Conservation (phyloP, 2,113 vertebrate genomes). For the Ibidorhyncha struthersii region DNA sequence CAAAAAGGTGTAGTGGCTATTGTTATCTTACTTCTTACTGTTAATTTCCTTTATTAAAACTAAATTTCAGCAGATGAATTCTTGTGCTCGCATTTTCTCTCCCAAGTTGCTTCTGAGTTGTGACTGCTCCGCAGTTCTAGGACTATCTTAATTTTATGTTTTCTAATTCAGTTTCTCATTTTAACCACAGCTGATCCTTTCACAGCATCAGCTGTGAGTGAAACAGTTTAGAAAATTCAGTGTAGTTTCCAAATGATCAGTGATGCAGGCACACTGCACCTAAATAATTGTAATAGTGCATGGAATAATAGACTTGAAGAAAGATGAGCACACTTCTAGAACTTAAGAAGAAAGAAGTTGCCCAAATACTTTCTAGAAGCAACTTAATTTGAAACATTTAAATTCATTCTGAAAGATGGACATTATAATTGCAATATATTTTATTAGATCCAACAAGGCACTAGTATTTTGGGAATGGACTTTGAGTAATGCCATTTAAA, state of each 20-base stretch:
- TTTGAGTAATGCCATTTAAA: not conserved
- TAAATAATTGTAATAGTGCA: not conserved
- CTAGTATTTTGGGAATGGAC: not conserved
- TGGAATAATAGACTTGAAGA: not conserved
- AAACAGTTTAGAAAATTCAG: not conserved
- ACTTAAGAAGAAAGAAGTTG: not conserved
- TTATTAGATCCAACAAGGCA: not conserved
- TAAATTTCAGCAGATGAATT: not conserved
- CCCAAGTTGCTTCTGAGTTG: not conserved
- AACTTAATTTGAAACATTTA: not conserved
- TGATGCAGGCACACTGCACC: not conserved
- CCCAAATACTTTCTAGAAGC: not conserved
- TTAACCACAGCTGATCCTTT: not conserved
- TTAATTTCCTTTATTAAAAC: not conserved
- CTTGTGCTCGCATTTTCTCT: not conserved
- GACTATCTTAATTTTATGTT: not conserved
- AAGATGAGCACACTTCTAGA: not conserved
- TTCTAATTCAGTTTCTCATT: not conserved
- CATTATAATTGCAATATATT: not conserved
- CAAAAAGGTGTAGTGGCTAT: not conserved
- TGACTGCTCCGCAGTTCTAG: not conserved
- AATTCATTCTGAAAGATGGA: not conserved
- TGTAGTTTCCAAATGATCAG: not conserved
- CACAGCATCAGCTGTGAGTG: not conserved
- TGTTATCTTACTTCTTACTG: not conserved